phyloP scores from a whole-genome alignment of 2,888 invertebrate species.

The Cecidostiba fungosa region DNA sequence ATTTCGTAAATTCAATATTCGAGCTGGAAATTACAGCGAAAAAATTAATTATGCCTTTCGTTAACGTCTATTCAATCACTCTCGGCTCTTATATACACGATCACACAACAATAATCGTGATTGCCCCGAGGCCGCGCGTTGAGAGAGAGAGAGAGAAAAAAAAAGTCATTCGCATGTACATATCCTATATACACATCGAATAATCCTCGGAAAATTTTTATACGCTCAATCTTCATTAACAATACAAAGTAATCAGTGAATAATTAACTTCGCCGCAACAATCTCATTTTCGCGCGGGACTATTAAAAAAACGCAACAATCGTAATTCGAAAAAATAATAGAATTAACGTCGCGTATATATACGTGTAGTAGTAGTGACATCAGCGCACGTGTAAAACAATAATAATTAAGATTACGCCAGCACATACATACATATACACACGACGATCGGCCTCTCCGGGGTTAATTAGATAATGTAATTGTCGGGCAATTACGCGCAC shows the following conservation, averaged over 20 bases:
- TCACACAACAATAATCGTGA: constrained; percentile 25
- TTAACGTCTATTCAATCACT: constrained; percentile 49
- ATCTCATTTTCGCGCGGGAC: neutral
- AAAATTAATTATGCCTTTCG: constrained; percentile 48
- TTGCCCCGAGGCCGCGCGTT: constrained; percentile 26
- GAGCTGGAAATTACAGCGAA: constrained; percentile 29
- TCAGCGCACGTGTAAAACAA: constrained; percentile 70
- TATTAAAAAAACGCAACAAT: neutral
- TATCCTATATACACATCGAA: neutral
- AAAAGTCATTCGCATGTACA: constrained; percentile 12
- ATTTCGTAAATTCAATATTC: constrained; percentile 40
- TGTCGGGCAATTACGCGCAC: constrained; percentile 77
- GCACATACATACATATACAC: constrained; percentile 62
- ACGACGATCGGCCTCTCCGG: constrained; percentile 74
- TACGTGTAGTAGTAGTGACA: neutral
- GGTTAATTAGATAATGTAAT: constrained; percentile 80
- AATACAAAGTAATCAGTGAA: constrained; percentile 28
- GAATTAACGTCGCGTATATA: neutral
- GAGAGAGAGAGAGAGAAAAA: neutral
- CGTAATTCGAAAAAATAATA: neutral
- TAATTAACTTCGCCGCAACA: constrained; percentile 15
- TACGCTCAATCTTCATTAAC: neutral
- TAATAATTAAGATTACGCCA: constrained; percentile 77
- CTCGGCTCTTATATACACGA: neutral
- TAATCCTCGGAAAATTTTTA: constrained; percentile 28